Conservation (phyloP, 2,888 invertebrate species). For the Orchestes rusci region DNA sequence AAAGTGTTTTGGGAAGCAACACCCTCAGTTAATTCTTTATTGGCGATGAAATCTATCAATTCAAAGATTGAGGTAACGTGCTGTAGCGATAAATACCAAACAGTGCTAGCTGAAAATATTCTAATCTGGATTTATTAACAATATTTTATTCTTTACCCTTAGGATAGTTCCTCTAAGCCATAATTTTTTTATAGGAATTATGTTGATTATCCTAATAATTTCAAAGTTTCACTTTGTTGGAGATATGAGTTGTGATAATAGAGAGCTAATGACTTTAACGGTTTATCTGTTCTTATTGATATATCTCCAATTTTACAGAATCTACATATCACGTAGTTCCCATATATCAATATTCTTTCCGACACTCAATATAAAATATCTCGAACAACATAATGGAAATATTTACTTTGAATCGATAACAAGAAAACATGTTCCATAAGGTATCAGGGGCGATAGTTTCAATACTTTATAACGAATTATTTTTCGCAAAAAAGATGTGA, state of each 20-base stretch:
- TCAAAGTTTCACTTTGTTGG: constrained; percentile 12
- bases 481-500: too few relatives aligned
- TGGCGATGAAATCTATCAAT: too few relatives aligned
- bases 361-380: neutral
- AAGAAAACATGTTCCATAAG: too few relatives aligned
- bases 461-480: too few relatives aligned
- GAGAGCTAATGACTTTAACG: neutral
- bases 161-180: constrained; percentile 17
- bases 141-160: constrained; percentile 20
- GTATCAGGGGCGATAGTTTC: too few relatives aligned
- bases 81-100: constrained; percentile 24
- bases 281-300: neutral
- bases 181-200: constrained; percentile 6
- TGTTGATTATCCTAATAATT: constrained; percentile 24
- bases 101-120: constrained; percentile 29
- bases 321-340: too few relatives aligned
- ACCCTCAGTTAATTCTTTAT: constrained; percentile 10
- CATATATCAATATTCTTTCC: too few relatives aligned
- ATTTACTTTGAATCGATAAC: too few relatives aligned
- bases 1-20: constrained; percentile 20
- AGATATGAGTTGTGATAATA: constrained; percentile 1
- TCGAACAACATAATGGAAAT: too few relatives aligned
- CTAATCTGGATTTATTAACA: constrained; percentile 28
- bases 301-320: too few relatives aligned
- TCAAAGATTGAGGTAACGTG: too few relatives aligned